Percentiles rank a stretch among this genome's conserved stretches.
phyloP scores from a whole-genome alignment of 2,797 vertebrate species.

The Ctenopoma multispine region DNA sequence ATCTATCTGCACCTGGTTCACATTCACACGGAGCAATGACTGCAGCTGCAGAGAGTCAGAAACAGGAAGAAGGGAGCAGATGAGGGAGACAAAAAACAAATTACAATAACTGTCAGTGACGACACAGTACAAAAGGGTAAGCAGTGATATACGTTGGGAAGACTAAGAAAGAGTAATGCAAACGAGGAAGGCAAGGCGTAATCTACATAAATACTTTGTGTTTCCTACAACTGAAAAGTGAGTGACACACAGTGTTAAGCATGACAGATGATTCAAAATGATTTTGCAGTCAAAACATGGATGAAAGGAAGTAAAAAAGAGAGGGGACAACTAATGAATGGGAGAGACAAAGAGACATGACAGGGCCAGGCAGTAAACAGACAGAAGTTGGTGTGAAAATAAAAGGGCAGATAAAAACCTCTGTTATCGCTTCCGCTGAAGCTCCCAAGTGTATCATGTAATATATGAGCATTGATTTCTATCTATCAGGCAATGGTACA shows the following conservation, averaged over 20 bases:
- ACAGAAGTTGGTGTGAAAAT: slow-evolving; percentile 70
- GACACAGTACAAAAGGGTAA: slow-evolving; percentile 25
- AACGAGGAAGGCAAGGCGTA: slow-evolving; percentile 10
- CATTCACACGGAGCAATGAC: slow-evolving; percentile 80
- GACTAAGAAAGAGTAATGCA: slow-evolving; percentile 11
- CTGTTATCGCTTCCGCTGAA: slow-evolving; percentile 63
- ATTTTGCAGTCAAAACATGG: slow-evolving; percentile 27
- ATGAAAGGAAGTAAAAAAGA: slow-evolving; percentile 15
- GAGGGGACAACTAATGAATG: slow-evolving; percentile 47
- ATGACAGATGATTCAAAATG: slow-evolving; percentile 19
- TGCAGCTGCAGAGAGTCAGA: slow-evolving; percentile 81
- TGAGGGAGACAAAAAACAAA: slow-evolving; percentile 17
- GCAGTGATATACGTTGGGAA: slow-evolving; percentile 2
- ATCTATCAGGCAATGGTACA: slow-evolving; percentile 63
- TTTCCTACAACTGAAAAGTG: slow-evolving; percentile 5
- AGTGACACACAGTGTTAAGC: too few relatives aligned
- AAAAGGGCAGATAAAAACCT: slow-evolving; percentile 75
- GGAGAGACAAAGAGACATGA: slow-evolving; percentile 61
- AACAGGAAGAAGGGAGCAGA: slow-evolving; percentile 14
- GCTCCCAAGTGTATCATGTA: slow-evolving; percentile 60
- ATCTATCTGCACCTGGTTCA: slow-evolving; percentile 88
- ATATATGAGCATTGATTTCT: slow-evolving; percentile 74
- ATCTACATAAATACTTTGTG: slow-evolving; percentile 26
- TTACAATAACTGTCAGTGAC: slow-evolving; percentile 33
- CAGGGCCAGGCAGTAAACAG: slow-evolving; percentile 63